phyloP scores from a whole-genome alignment of 2,888 invertebrate species.

The Drosophila koepferae region DNA sequence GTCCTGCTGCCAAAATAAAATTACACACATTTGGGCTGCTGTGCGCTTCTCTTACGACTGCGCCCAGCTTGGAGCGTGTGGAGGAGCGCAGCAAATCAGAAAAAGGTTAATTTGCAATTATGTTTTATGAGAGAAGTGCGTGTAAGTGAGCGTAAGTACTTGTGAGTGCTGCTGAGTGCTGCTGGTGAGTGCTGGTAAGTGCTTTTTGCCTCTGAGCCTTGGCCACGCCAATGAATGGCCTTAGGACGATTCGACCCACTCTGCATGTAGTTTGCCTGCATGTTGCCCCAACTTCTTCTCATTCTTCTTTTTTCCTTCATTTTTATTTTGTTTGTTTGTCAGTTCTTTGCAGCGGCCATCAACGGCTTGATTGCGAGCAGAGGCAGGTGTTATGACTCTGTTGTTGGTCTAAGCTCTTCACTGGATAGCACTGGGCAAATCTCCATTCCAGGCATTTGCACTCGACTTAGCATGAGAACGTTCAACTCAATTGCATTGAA shows the following conservation, averaged over 20 bases:
- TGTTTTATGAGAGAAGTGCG: conserved; percentile 55
- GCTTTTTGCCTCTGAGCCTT: conserved; percentile 20
- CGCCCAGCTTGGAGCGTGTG: conserved; percentile 12
- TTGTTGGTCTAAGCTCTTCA: background rate
- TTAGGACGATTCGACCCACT: conserved; percentile 1
- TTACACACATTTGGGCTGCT: conserved; percentile 34
- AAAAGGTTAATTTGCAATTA: conserved; percentile 61
- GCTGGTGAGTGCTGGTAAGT: conserved; percentile 43
- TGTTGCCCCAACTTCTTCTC: background rate
- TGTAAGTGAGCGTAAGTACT: conserved; percentile 55
- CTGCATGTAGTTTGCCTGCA: background rate
- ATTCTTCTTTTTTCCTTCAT: background rate
- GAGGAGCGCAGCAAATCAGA: conserved; percentile 48
- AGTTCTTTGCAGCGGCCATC: conserved; percentile 3
- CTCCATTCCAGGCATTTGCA: background rate
- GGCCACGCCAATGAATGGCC: conserved; percentile 20
- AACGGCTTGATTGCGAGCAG: background rate
- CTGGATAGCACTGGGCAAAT: background rate
- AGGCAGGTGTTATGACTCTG: conserved; percentile 1
- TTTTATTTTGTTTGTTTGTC: background rate
- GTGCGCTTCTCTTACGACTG: conserved; percentile 7
- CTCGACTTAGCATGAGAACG: background rate
- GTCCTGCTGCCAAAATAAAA: conserved; percentile 42
- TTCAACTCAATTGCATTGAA: background rate
- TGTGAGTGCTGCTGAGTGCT: conserved; percentile 49